Conservation (phyloP, 2,888 invertebrate genomes). For the Sabatieria punctata region DNA sequence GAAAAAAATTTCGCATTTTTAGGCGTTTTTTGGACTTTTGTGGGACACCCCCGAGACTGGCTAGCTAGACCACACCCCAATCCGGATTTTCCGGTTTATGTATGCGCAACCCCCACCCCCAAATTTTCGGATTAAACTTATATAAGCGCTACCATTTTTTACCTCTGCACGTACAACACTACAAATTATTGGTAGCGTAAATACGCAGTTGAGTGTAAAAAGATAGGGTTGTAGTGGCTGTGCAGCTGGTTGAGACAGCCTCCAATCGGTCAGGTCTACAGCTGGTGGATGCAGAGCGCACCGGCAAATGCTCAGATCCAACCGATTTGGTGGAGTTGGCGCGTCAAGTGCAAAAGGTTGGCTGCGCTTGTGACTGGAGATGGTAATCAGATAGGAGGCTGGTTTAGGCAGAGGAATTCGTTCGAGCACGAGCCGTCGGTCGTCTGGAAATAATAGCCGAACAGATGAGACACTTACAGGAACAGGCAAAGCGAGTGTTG, state of each 20-base stretch:
- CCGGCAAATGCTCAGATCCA: slow-evolving; percentile 32
- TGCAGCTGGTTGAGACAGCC: slow-evolving; percentile 1
- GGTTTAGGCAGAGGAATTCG: slow-evolving; percentile 44
- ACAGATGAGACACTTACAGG: slow-evolving; percentile 50
- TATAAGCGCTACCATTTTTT: too few relatives aligned
- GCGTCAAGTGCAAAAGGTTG: slow-evolving; percentile 44
- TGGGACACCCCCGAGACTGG: too few relatives aligned
- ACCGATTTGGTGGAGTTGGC: slow-evolving; percentile 46
- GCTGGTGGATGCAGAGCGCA: slow-evolving; percentile 24
- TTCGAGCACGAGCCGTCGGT: slow-evolving; percentile 45
- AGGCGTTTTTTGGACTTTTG: too few relatives aligned
- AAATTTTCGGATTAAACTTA: too few relatives aligned
- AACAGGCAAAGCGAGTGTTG: slow-evolving; percentile 46
- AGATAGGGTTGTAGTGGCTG: slow-evolving; percentile 1
- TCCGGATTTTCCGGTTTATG: too few relatives aligned
- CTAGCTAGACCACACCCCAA: too few relatives aligned
- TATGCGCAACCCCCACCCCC: too few relatives aligned
- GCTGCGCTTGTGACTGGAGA: not conserved
- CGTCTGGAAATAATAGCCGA: slow-evolving; percentile 52
- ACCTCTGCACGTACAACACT: too few relatives aligned
- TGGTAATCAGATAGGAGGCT: not conserved
- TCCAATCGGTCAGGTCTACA: not conserved
- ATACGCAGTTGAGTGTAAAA: too few relatives aligned
- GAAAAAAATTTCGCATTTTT: too few relatives aligned
- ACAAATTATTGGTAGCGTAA: too few relatives aligned